phyloP scores from a whole-genome alignment of 2,888 invertebrate genomes.

The Tipula vernalis region DNA sequence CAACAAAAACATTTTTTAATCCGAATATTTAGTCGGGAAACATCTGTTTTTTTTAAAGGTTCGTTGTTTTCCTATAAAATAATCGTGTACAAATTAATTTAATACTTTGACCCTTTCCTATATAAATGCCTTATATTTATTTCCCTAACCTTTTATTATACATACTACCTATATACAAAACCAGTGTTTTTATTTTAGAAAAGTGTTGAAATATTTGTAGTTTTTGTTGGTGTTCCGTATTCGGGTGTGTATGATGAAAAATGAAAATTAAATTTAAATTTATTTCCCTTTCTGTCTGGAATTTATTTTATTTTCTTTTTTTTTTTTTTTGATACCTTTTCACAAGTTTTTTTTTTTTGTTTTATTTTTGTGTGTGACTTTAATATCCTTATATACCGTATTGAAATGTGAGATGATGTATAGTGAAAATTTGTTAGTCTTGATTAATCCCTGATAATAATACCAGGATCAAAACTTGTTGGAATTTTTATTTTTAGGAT shows the following conservation, averaged over 20 bases:
- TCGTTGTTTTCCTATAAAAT: background rate
- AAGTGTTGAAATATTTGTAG: background rate
- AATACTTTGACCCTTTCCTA: background rate
- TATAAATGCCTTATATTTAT: background rate
- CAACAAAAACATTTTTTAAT: background rate
- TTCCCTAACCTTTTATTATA: background rate
- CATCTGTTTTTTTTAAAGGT: background rate
- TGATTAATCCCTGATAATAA: conserved; percentile 4
- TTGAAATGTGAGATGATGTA: background rate
- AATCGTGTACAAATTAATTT: background rate
- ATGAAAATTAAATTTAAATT: background rate
- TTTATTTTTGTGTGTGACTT: background rate
- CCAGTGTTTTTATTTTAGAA: background rate
- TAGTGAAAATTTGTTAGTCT: background rate
- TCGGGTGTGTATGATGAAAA: background rate
- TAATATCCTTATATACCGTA: background rate
- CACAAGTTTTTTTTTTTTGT: background rate
- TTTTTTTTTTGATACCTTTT: background rate
- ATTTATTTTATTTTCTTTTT: background rate
- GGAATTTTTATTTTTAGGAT: background rate
- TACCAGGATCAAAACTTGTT: background rate
- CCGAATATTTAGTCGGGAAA: background rate
- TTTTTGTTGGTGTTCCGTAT: background rate
- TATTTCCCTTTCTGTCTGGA: conserved; percentile 4
- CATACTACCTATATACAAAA: background rate